These are phyloP conservation scores for Neocrepidodera transversa DNA, from an alignment of 2,888 invertebrate species.

Conservation along the genomic window DNA sequence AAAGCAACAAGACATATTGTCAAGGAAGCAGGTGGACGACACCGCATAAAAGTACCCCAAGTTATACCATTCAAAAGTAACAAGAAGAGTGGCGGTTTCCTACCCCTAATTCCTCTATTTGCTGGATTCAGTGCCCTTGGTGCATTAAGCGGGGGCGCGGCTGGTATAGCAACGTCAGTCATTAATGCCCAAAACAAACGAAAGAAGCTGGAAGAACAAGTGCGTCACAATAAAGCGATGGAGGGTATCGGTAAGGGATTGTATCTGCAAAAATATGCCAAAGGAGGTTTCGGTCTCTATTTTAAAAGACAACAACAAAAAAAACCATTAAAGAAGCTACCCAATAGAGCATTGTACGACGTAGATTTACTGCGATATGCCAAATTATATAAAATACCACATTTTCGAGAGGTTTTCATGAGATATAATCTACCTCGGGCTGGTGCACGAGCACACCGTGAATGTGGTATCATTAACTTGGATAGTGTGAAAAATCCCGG, in stretches of 20 bases:
- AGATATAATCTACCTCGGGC: conserved; percentile 27
- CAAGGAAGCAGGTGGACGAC: no score
- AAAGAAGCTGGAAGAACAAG: no score
- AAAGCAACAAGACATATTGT: neutral
- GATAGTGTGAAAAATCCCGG: conserved; percentile 1
- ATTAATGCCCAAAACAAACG: no score
- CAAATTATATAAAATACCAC: conserved; percentile 29
- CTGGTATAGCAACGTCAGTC: no score
- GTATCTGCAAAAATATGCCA: conserved; percentile 46
- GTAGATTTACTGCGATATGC: conserved; percentile 31
- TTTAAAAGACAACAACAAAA: conserved; percentile 36
- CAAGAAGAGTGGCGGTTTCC: no score
- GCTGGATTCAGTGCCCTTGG: neutral
- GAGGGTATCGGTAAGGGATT: conserved; percentile 52
- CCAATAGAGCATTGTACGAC: conserved; percentile 32
- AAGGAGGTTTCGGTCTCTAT: conserved; percentile 36
- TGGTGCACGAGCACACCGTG: neutral
- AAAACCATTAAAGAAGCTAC: conserved; percentile 32
- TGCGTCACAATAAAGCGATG: conserved; percentile 53
- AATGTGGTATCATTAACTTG: conserved; percentile 25
- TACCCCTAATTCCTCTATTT: no score
- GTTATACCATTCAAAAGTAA: neutral
- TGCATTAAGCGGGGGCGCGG: no score
- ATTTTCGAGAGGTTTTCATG: conserved; percentile 39
- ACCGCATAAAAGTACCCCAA: neutral